Conservation (phyloP, 92 coral and sea anemone species). For the Muricea muricata region DNA sequence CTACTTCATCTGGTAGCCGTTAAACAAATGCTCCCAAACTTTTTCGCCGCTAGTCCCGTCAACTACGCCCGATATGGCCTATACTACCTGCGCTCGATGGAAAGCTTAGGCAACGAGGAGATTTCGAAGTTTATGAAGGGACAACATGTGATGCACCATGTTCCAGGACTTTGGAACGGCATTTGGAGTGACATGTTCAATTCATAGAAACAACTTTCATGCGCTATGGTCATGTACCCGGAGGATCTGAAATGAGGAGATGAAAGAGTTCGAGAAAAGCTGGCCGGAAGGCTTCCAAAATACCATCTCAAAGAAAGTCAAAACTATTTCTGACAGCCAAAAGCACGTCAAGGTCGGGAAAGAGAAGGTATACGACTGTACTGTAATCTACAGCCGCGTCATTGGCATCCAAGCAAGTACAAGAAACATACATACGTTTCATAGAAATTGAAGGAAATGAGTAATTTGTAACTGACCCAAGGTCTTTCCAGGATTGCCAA, state of each 20-base stretch:
- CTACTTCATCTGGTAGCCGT: constrained; percentile 69
- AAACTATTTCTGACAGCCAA: constrained; percentile 24
- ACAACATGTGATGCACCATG: constrained; percentile 64
- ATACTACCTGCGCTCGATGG: constrained; percentile 65
- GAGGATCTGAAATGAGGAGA: constrained; percentile 55
- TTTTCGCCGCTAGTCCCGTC: constrained; percentile 61
- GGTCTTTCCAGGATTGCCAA: too few relatives aligned
- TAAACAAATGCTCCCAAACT: constrained; percentile 68
- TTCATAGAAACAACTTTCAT: constrained; percentile 63
- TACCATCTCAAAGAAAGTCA: constrained; percentile 60
- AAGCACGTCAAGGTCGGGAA: constrained; percentile 61
- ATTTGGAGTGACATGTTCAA: too few relatives aligned
- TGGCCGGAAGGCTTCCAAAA: constrained; percentile 61
- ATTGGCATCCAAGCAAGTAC: constrained; percentile 64
- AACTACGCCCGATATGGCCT: constrained; percentile 72
- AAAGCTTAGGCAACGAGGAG: constrained; percentile 44
- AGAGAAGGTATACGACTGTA: constrained; percentile 57
- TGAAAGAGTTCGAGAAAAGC: constrained; percentile 61
- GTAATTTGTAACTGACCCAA: too few relatives aligned
- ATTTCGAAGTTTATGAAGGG: constrained; percentile 56
- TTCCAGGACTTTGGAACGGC: constrained; percentile 68
- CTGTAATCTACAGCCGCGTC: constrained; percentile 65
- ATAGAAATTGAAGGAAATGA: too few relatives aligned
- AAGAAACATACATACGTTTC: constrained; percentile 43
- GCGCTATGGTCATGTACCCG: constrained; percentile 70